Base-by-base conservation (phyloP, 2,888 invertebrate genomes). In the Papilio demoleus region DNA sequence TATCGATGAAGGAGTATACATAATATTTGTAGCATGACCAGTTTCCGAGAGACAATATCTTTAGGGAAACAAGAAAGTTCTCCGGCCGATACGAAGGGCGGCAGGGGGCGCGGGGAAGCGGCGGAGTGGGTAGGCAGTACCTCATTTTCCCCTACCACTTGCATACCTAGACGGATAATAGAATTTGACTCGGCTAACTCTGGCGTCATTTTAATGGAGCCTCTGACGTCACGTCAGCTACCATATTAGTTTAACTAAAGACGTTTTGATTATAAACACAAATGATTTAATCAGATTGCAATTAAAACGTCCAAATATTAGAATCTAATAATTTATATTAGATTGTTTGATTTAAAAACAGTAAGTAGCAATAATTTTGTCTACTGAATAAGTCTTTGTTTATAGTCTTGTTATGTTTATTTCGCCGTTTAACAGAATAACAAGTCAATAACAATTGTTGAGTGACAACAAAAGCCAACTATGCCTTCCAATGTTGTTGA, bases 401-500 rank as follows among this genome's bases (percentile, higher is more conserved):
- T 70, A 73, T 69, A 70, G 74, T 72, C 72, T 71, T 71, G 68
- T 75, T 75, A 74, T 76, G 76, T 70, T 75, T 72, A 73, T 77
- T 75, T 74, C 74, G 74, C 70, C 70, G 14, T 24, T 19, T 61
- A 61, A 53, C 22, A 66, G n/a, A 36, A 8, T 60, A 67, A 62
- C 47, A 59, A 67, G 69, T 36, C 34, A 40, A 36, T 60, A 60
- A 50, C 19, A 62, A 42, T 63, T 45, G 34, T 63, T 58, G 24
- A 12, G 45, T 19, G 22, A 24, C 22, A 19, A 24, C 68, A 73
- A 70, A 72, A 71, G 58, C 38, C 27, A 19, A 67, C 63, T 71
- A 72, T 70, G 68, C 64, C 65, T 61, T 71, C 75, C 74, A 78
- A 77, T 84, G 81, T 83, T 84, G 84, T 85, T 81, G 80, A 83